Evolutionary conservation across 2,797 vertebrate genomes (phyloP), one percentile per base, ranked within the genome.

Genomic region (Sylvilagus floridanus): DNA sequence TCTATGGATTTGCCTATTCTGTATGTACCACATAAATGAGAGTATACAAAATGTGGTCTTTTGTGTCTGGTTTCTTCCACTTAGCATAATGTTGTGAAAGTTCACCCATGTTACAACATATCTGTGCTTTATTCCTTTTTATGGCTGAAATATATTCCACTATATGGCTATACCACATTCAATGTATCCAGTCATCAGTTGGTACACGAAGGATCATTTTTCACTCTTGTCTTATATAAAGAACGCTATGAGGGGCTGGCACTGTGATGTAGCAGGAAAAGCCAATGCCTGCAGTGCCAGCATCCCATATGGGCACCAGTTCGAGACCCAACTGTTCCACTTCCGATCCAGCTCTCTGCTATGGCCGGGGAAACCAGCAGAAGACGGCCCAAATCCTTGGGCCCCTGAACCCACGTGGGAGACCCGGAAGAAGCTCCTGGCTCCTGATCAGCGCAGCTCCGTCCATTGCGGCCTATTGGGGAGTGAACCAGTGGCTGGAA

Each of bases 101-200:
- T 88, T 71, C 62, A 81, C 65, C 32, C 50, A 47, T 24, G 16
- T 37, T 66, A n/a, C 60, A 66, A 52, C 32, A 88, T 30, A 19
- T 6, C 79, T 91, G 54, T 65, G 79, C 9, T 90, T 66, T 50
- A 42, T 75, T 84, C 30, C 63, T 91, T 91, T 91, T 78, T 32
- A 84, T 24, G 32, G 42, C 57, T 75, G 30, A 91, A 84, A 37
- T 63, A 71, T 82, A 86, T 37, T 84, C 62, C 26, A 79, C 9
- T 60, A 11, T 57, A 76, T 14, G 28, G 5, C 85, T 37, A 89
- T 11, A 60, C 6, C 9, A 89, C 35, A 81, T 84, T 86, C 62
- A 65, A 47, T 71, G 68, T 79, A 84, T 24, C 66, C 65, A 52
- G 37, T 85, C 22, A 90, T 65, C 76, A 72, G 47, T 2, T 68